Conservation (phyloP, 1,140 invertebrate species). For the Drosophila ohnishii region DNA sequence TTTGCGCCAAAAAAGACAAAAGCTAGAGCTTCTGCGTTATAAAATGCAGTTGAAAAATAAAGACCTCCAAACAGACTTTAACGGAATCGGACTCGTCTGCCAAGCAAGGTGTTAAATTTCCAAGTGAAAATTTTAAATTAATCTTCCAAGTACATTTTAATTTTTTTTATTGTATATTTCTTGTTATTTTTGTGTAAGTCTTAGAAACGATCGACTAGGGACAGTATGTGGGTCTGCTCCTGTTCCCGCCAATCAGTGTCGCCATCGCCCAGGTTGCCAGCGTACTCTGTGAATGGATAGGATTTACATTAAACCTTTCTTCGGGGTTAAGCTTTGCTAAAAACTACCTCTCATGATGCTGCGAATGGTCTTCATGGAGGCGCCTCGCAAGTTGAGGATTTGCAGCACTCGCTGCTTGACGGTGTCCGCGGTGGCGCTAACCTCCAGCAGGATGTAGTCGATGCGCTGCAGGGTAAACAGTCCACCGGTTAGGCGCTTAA, state of each 20-base stretch:
- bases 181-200: constrained; percentile 26
- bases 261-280: constrained; percentile 96
- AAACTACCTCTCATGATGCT: constrained; percentile 94
- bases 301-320: background rate
- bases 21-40: background rate
- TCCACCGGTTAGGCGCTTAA: constrained; percentile 94
- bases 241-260: constrained; percentile 90
- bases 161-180: constrained; percentile 10
- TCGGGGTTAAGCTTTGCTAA: fast-evolving
- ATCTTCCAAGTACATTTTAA: background rate
- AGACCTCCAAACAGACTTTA: background rate
- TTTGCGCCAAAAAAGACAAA: constrained; percentile 9
- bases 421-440: constrained; percentile 90
- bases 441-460: constrained; percentile 97
- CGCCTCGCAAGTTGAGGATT: constrained; percentile 94
- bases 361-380: constrained; percentile 96
- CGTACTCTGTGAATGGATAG: constrained; percentile 89
- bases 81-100: background rate
- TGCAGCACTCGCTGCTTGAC: constrained; percentile 95
- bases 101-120: background rate
- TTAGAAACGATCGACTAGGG: constrained; percentile 97
- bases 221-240: constrained; percentile 95
- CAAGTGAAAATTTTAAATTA: constrained; percentile 2
- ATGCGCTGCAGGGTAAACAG: constrained; percentile 98
- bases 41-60: background rate